Base-by-base conservation (phyloP, 2,797 vertebrate species). In the Menidia menidia region DNA sequence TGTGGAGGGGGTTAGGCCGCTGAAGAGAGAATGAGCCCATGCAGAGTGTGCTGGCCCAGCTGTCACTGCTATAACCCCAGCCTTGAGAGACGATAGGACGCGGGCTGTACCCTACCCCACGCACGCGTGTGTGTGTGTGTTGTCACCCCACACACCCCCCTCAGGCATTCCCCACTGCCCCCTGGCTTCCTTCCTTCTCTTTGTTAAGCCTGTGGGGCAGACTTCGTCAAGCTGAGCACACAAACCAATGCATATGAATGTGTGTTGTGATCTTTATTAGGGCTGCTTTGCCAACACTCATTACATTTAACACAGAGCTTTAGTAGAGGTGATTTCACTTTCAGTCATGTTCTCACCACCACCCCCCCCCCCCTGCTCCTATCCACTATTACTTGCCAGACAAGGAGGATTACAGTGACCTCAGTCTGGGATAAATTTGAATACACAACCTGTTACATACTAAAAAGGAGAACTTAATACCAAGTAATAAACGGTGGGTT, bases 191-290 rank as follows among this genome's bases (percentile, higher is more conserved):
- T 94, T 94, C 92, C 92, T 94, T 82, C 88, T 88, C 92, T 94
- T 94, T 94, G 93, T 94, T 92, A 86, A 84, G 82, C 73, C 83
- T 84, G 76, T 42, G 13, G 87, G 88, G 84, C 88, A 91, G 92
- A 92, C 91, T 92, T 92, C 32, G 88, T 92, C 92, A 94, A 93
- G 92, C 93, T 93, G 94, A 93, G 93, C 91, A 93, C 92, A 94
- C 93, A 94, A 88, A 91, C 84, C 30, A 86, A 92, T 86, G 92
- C 93, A 94, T 94, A 94, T 94, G 88, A 93, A 93, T 93, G 93
- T 87, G 84, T 92, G 83, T 88, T 85, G 88, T 91, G 92, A 89
- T 91, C 89, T 93, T 92, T 93, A 92, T 91, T 89, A 84, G 87
- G 25, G 78, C 81, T 78, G 82, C 85, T 83, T 86, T 90, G 78